Evolutionary conservation across 2,888 invertebrate species (phyloP).

Genomic region (Fragum whitleyi): DNA sequence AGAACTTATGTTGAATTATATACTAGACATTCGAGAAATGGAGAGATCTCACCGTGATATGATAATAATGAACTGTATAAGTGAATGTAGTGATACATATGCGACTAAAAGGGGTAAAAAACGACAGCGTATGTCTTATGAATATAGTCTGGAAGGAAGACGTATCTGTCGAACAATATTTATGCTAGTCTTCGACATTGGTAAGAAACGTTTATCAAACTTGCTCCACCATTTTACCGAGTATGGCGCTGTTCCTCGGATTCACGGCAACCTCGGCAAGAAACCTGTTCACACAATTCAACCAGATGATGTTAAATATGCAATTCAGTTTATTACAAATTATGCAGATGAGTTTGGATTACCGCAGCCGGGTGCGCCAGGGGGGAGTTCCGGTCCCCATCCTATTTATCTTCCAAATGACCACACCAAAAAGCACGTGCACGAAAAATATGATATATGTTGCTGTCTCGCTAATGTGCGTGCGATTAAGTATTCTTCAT

Average conservation of each 20-base stretch:
- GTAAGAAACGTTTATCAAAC: background rate
- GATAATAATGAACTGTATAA: conserved; percentile 6
- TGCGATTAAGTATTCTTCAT: background rate
- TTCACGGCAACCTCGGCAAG: conserved; percentile 31
- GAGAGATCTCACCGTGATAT: background rate
- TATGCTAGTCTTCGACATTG: conserved; percentile 15
- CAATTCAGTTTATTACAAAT: background rate
- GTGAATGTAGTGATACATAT: background rate
- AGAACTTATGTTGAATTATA: background rate
- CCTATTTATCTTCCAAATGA: conserved; percentile 2
- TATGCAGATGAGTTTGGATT: conserved; percentile 1
- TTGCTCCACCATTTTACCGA: conserved; percentile 10
- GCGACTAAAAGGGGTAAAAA: conserved; percentile 8
- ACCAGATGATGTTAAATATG: conserved; percentile 9
- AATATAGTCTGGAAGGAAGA: background rate
- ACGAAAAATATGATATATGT: background rate
- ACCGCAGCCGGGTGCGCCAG: background rate
- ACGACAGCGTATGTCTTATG: background rate
- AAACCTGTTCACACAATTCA: conserved; percentile 13
- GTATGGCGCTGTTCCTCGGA: conserved; percentile 10
- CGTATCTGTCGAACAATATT: conserved; percentile 10
- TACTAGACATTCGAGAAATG: conserved; percentile 12
- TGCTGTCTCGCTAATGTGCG: background rate
- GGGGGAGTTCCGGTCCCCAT: background rate
- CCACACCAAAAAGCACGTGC: background rate